phyloP scores from a whole-genome alignment of 2,888 invertebrate species.

The Norana najaformis region DNA sequence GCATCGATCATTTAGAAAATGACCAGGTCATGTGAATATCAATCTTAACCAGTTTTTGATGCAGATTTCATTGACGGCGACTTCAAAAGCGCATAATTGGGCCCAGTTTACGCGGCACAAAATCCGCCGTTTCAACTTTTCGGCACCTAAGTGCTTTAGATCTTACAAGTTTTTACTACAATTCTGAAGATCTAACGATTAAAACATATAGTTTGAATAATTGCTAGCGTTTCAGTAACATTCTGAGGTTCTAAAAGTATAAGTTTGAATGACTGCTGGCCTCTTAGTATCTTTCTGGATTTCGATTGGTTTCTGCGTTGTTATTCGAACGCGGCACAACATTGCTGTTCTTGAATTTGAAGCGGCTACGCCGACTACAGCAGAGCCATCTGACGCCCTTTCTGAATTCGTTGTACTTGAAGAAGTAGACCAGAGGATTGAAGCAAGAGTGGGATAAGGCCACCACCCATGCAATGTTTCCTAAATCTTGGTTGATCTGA shows the following conservation, averaged over 20 bases:
- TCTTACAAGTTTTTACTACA: background rate
- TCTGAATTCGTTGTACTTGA: constrained; percentile 3
- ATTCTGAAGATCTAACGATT: no score
- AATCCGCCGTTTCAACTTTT: background rate
- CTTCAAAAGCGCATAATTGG: no score
- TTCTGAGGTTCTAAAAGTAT: background rate
- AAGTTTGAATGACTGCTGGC: background rate
- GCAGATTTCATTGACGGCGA: no score
- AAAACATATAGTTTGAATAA: no score
- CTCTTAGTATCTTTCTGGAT: background rate
- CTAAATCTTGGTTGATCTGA: background rate
- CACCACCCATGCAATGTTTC: background rate
- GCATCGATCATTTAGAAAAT: no score
- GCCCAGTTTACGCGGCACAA: no score
- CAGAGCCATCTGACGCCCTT: background rate
- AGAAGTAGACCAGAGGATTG: constrained; percentile 18
- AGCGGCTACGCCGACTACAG: background rate
- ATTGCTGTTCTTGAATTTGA: background rate
- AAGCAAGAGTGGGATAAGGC: constrained; percentile 16
- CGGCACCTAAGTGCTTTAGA: no score
- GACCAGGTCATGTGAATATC: no score
- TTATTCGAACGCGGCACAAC: background rate
- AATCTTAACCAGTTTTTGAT: no score
- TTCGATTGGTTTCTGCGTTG: background rate
- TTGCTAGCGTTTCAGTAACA: background rate